phyloP scores from a whole-genome alignment of 2,888 invertebrate species.

The Diloba caeruleocephala region DNA sequence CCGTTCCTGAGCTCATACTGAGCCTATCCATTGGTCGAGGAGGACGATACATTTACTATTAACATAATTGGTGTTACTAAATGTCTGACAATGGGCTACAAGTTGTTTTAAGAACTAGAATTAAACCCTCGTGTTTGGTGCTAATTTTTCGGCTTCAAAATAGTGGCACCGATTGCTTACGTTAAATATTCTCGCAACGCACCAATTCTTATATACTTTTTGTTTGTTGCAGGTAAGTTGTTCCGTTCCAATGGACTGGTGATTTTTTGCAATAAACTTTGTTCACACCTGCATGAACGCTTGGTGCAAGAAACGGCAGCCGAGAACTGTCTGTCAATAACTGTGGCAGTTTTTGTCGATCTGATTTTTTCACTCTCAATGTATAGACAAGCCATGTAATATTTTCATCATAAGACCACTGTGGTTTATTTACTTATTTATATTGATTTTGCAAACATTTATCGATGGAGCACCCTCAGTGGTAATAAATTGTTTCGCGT shows the following conservation, averaged over 20 bases:
- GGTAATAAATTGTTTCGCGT: conserved; percentile 19
- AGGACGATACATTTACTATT: no score
- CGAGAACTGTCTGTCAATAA: not conserved
- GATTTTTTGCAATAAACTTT: conserved; percentile 54
- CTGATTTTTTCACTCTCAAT: conserved; percentile 6
- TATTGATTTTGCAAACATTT: conserved; percentile 10
- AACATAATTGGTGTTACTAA: not conserved
- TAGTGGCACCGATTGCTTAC: conserved; percentile 23
- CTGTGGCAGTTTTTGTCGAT: conserved; percentile 10
- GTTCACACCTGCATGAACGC: conserved; percentile 57
- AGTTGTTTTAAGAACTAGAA: not conserved
- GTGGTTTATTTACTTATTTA: no score
- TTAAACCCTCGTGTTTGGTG: not conserved
- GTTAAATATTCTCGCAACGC: conserved; percentile 29
- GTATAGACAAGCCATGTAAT: conserved; percentile 16
- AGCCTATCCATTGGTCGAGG: no score
- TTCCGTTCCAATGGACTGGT: conserved; percentile 47
- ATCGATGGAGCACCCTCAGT: not conserved
- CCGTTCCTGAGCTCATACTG: no score
- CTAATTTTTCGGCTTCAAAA: conserved; percentile 1
- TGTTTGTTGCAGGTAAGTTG: conserved; percentile 66
- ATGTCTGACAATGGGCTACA: not conserved
- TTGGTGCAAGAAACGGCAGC: conserved; percentile 23
- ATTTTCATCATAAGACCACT: conserved; percentile 8
- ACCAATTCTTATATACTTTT: conserved; percentile 42